Base-by-base conservation (phyloP, 1,140 invertebrate species). In the Bombus confusus region DNA sequence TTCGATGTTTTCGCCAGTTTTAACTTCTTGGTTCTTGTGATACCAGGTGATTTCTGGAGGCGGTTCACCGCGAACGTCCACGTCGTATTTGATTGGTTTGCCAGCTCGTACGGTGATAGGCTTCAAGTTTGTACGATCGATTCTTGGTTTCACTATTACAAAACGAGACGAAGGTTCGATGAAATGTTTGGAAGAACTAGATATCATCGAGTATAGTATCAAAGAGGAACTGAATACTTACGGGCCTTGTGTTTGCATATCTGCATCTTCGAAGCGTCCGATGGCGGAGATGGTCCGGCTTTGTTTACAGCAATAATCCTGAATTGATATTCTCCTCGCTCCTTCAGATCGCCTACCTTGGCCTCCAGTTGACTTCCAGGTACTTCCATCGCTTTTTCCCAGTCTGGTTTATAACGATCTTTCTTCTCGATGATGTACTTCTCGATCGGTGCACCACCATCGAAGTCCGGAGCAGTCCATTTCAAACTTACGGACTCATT, bases 361-460 rank as follows among this genome's bases (percentile, higher is more conserved):
- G 96, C 98, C 86, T 97, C 96, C 0, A 97, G 94, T 79, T 96
- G 95, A 88, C 97, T 97, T n/a, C 98, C 98, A 84, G 98, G 96
- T 1, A 98, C 97, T 96, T 98, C 97, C 79, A 95, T 95, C 15
- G 97, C 97, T 90, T 97, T 97, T 91, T 98, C 96, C 97, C 97
- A 98, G 88, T 98, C 97, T 8, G 97, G 97, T 87, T 97, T 97
- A 89, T 95, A 96, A 90, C 97, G 97, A 92, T 98, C 98, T 94
- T 98, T 98, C 96, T 99, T 99, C 95, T 99, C 99, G 91, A 99
- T 98, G 74, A 99, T 98, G 94, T 99, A 99, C 95, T 99, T 99
- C 91, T 98, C 98, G 91, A 99, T 98, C 13, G 98, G 98, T 41
- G 98, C 97, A 39, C 99, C 99, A 83, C 99, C 99, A 94, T 99